phyloP scores from a whole-genome alignment of 2,888 invertebrate genomes.

The Ennomos quercinarius region DNA sequence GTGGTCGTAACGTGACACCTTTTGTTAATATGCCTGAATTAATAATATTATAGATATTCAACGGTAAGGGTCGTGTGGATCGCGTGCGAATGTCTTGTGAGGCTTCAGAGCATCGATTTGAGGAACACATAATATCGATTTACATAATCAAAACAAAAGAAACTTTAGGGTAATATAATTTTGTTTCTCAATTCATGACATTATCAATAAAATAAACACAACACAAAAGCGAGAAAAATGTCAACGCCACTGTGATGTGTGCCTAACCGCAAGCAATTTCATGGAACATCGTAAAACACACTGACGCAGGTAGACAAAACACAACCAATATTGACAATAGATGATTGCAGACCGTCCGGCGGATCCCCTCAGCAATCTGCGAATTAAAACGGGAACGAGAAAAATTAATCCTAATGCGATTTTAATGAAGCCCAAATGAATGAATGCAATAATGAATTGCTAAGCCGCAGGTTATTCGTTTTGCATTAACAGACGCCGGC shows the following conservation, averaged over 20 bases:
- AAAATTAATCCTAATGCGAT: conserved; percentile 86
- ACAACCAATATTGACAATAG: conserved; percentile 82
- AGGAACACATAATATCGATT: conserved; percentile 71
- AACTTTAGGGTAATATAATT: neutral
- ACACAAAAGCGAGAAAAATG: neutral
- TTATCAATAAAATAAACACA: neutral
- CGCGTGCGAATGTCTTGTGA: conserved; percentile 81
- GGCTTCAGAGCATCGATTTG: conserved; percentile 76
- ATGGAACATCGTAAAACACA: conserved; percentile 61
- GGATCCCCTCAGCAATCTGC: conserved; percentile 79
- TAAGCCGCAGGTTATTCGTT: conserved; percentile 75
- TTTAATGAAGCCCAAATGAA: conserved; percentile 84
- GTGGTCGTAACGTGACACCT: conserved; percentile 82
- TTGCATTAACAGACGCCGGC: conserved; percentile 58
- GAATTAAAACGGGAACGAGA: conserved; percentile 84
- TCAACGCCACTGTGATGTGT: conserved; percentile 21
- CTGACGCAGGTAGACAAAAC: conserved; percentile 71
- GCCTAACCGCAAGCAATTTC: conserved; percentile 39
- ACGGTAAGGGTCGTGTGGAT: conserved; percentile 68
- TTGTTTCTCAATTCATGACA: neutral
- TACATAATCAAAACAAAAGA: conserved; percentile 47
- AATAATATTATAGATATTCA: conserved; percentile 81
- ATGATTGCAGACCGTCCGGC: conserved; percentile 79
- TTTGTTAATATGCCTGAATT: conserved; percentile 83
- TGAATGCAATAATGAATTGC: conserved; percentile 82